Evolutionary conservation across 2,888 invertebrate genomes (phyloP).

Genomic region (Acanthoscelides obtectus): DNA sequence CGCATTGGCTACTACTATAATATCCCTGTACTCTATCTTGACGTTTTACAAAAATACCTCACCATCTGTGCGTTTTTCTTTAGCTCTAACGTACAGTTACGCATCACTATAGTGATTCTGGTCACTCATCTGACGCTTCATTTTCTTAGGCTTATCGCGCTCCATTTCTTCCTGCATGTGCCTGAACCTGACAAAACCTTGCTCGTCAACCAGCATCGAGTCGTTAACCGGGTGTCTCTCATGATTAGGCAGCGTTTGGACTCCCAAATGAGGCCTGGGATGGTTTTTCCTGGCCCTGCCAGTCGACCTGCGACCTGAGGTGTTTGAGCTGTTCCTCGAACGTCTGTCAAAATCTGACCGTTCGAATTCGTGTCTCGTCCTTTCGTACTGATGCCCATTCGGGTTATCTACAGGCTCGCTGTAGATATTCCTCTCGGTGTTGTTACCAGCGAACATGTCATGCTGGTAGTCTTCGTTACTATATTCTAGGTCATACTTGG

Average conservation of each 20-base stretch:
- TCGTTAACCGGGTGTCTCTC: conserved; percentile 51
- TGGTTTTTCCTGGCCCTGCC: conserved; percentile 46
- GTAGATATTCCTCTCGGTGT: conserved; percentile 52
- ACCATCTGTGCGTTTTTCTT: conserved; percentile 31
- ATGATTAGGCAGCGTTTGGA: conserved; percentile 55
- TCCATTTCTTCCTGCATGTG: conserved; percentile 50
- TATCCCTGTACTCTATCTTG: conserved; percentile 19
- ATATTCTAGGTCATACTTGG: conserved; percentile 41
- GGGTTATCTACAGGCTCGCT: conserved; percentile 44
- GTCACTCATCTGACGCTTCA: conserved; percentile 36
- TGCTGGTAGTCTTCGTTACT: conserved; percentile 42
- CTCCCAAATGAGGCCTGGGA: conserved; percentile 51
- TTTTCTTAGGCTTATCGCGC: conserved; percentile 35
- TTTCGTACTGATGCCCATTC: conserved; percentile 40
- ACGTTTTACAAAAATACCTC: conserved; percentile 31
- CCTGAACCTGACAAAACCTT: conserved; percentile 82
- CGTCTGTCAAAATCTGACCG: conserved; percentile 53
- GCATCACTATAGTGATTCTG: conserved; percentile 45
- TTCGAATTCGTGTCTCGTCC: conserved; percentile 55
- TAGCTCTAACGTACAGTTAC: conserved; percentile 37
- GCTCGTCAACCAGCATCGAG: conserved; percentile 86
- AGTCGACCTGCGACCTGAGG: conserved; percentile 43
- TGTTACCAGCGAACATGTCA: conserved; percentile 38
- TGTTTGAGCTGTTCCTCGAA: conserved; percentile 44
- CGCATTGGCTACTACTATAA: background rate